Percentiles rank a stretch among this genome's conserved stretches.
phyloP scores from a whole-genome alignment of 2,888 invertebrate genomes.

The Meiosimyza decipiens region DNA sequence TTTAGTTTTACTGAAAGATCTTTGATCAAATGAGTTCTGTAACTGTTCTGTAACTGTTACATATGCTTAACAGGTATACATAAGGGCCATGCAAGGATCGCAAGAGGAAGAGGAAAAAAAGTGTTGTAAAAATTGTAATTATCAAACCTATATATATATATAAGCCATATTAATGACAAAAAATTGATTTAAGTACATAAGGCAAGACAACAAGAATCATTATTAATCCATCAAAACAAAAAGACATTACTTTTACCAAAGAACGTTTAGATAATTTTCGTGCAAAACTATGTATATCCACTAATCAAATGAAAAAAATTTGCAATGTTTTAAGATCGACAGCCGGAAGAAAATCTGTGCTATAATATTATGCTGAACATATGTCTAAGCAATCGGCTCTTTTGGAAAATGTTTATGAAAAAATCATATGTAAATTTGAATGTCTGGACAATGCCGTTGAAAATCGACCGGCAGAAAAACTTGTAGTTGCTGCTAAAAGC shows the following conservation, averaged over 20 bases:
- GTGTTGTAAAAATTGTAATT: not conserved
- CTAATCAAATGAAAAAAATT: not conserved
- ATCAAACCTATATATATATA: not conserved
- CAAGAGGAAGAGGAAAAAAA: not conserved
- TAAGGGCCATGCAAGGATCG: not conserved
- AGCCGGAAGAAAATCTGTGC: not conserved
- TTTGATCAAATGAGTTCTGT: not conserved
- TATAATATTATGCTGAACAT: not conserved
- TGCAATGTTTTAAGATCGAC: not conserved
- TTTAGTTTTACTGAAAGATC: not conserved
- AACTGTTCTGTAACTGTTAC: not conserved
- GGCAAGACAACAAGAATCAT: not conserved
- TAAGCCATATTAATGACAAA: not conserved
- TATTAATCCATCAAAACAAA: constrained; percentile 1
- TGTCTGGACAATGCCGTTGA: constrained; percentile 3
- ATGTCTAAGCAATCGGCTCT: not conserved
- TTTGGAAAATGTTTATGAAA: constrained; percentile 3
- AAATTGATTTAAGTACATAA: constrained; percentile 4
- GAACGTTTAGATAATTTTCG: not conserved
- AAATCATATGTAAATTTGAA: not conserved
- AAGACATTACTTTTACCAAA: not conserved
- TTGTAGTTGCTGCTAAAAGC: not conserved
- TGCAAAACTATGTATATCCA: not conserved
- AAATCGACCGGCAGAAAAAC: constrained; percentile 2
- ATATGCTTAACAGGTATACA: not conserved